Percentiles rank a stretch among this genome's conserved stretches.
These are phyloP conservation scores for Stomorhina lunata DNA, from an alignment of 2,888 invertebrate species.

Conservation along the genomic window DNA sequence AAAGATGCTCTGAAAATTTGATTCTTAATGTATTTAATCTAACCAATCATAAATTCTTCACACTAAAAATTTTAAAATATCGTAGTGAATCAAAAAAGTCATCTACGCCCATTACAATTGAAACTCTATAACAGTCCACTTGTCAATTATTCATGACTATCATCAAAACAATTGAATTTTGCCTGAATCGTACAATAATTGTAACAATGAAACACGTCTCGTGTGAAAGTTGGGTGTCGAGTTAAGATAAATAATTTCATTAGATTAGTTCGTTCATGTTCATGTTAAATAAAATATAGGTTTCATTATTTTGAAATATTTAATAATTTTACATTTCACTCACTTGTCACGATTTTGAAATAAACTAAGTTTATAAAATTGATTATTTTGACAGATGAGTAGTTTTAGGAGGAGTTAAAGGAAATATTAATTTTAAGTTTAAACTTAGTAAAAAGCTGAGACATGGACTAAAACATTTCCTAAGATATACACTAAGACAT, in stretches of 20 bases:
- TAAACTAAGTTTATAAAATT: neutral
- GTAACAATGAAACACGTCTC: slow-evolving; percentile 45
- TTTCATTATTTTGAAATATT: too few relatives aligned
- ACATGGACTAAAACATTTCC: neutral
- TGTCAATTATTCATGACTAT: neutral
- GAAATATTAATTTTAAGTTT: neutral
- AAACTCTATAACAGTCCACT: neutral
- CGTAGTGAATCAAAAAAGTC: too few relatives aligned
- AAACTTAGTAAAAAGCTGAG: too few relatives aligned
- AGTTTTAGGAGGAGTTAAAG: neutral
- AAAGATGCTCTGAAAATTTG: too few relatives aligned
- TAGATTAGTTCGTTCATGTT: slow-evolving; percentile 27
- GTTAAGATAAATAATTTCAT: slow-evolving; percentile 46
- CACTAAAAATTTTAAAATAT: too few relatives aligned
- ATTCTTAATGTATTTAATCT: too few relatives aligned
- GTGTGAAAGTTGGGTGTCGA: slow-evolving; percentile 60
- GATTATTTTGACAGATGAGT: neutral
- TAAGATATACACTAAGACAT: too few relatives aligned
- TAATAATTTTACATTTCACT: neutral
- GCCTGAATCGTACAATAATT: slow-evolving; percentile 28
- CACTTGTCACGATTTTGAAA: slow-evolving; percentile 18
- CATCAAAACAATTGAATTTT: slow-evolving; percentile 10
- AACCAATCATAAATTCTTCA: too few relatives aligned
- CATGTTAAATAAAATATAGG: slow-evolving; percentile 20
- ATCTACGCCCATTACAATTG: too few relatives aligned